Conservation (phyloP, 2,113 vertebrate genomes). For the Thalassoma bifasciatum region DNA sequence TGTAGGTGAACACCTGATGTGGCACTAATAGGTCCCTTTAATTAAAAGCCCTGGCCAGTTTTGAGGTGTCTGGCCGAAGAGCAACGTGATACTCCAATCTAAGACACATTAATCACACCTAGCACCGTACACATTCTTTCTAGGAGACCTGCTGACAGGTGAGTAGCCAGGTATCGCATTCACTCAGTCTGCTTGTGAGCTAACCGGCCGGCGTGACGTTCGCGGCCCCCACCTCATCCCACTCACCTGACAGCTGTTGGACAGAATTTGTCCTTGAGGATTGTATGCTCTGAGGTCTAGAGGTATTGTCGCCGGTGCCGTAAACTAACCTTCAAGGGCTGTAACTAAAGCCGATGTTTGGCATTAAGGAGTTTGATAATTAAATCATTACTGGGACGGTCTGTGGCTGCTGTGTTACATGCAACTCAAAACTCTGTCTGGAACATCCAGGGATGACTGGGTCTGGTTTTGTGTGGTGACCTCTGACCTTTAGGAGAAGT, state of each 20-base stretch:
- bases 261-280: slow-evolving; percentile 71
- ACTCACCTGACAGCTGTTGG: slow-evolving; percentile 69
- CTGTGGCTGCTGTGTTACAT: slow-evolving; percentile 81
- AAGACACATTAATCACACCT: slow-evolving; percentile 92
- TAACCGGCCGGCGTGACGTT: slow-evolving; percentile 69
- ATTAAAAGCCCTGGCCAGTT: slow-evolving; percentile 89
- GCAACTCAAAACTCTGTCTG: slow-evolving; percentile 85
- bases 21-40: slow-evolving; percentile 82
- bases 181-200: slow-evolving; percentile 34
- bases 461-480: slow-evolving; percentile 50
- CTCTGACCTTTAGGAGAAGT: slow-evolving; percentile 43
- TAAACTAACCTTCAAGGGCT: slow-evolving; percentile 87
- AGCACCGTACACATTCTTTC: slow-evolving; percentile 71
- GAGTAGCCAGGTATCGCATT: slow-evolving; percentile 62
- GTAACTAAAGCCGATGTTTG: slow-evolving; percentile 84
- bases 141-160: slow-evolving; percentile 65
- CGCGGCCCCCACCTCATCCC: slow-evolving; percentile 65
- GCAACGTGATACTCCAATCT: slow-evolving; percentile 87
- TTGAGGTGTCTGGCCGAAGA: slow-evolving; percentile 85
- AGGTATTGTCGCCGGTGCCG: slow-evolving; percentile 83
- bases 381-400: slow-evolving; percentile 87
- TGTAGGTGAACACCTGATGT: slow-evolving; percentile 67
- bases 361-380: slow-evolving; percentile 89
- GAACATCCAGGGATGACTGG: slow-evolving; percentile 47
- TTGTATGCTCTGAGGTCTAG: slow-evolving; percentile 87